These are phyloP conservation scores for Aegotheles bennettii DNA, from an alignment of 2,113 vertebrate genomes.

Conservation along the genomic window DNA sequence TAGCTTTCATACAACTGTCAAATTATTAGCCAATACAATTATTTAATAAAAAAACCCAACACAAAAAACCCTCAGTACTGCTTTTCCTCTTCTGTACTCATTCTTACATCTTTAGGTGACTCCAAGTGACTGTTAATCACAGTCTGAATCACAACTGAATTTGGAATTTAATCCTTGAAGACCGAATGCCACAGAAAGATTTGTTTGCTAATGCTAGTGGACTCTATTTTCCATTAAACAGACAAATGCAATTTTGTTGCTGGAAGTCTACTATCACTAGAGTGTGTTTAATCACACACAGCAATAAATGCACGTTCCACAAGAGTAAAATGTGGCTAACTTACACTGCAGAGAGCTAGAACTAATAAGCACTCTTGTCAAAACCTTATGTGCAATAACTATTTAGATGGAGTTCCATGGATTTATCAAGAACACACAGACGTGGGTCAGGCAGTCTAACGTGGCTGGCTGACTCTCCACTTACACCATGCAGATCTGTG, in stretches of 20 bases:
- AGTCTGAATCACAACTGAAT: neutral
- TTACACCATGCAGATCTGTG: accelerated
- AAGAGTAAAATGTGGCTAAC: neutral
- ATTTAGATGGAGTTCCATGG: accelerated
- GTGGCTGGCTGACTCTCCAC: accelerated
- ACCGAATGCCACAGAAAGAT: neutral
- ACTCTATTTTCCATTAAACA: neutral
- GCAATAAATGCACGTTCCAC: neutral
- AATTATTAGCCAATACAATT: neutral
- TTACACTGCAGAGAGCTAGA: neutral
- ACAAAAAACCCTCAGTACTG: neutral
- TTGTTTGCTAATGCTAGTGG: neutral
- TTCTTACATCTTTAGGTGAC: neutral
- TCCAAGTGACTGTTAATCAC: neutral
- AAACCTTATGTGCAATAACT: neutral
- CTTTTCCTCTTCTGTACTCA: neutral
- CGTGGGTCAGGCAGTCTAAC: accelerated
- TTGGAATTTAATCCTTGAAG: neutral
- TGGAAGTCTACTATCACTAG: neutral
- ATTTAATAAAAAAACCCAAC: neutral
- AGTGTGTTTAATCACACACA: neutral
- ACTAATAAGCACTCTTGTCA: neutral
- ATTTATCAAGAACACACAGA: neutral
- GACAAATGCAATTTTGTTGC: neutral
- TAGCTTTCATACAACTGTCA: neutral